Base-by-base conservation (phyloP, 1,140 invertebrate species). In the Apocrypta bakeri region DNA sequence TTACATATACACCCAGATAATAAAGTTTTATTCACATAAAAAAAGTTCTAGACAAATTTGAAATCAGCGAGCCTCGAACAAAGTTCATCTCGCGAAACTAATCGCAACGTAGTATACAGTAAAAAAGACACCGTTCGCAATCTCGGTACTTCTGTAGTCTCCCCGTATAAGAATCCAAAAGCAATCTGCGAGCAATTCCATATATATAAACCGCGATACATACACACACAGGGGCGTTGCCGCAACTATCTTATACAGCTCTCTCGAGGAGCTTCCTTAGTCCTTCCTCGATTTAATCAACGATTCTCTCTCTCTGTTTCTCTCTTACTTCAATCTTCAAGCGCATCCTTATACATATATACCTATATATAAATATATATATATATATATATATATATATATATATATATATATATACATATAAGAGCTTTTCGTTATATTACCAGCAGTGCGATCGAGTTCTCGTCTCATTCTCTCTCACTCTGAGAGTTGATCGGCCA, bases 271-370 rank as follows among this genome's bases (percentile, higher is more conserved):
- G 63, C n/a, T 29, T 75, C 42, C 31, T n/a, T 75, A 14, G 56
- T n/a, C 8, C 24, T 40, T 29, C n/a, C 33, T 64, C 71, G 71
- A 74, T 81, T 74, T 81, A 81, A 81, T 81, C 79, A 81, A 66
- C 71, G 79, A 81, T 11, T 64, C 71, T 4, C 3, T 3, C 27
- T 4, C 40, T 42, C 42, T 17, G 12, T 48, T 17, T 17, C 42
- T 56, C 14, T n/a, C 48, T 21, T 56, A 17, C 33, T 9, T 9
- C 33, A 2, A 37, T 37, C 33, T 37, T n/a, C 48, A 21, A 56
- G 48, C 48, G 48, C 48, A 56, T 56, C 21, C 48, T 42, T 14
- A 42, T 42, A 14, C 37, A 14, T 42, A 12, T 42, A 17, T 56
- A 56, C 3, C 11, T 48, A 48, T 56, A 56, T n/a, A 17, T 48